phyloP scores from a whole-genome alignment of 2,797 vertebrate species.

The Pogonophryne albipinna region DNA sequence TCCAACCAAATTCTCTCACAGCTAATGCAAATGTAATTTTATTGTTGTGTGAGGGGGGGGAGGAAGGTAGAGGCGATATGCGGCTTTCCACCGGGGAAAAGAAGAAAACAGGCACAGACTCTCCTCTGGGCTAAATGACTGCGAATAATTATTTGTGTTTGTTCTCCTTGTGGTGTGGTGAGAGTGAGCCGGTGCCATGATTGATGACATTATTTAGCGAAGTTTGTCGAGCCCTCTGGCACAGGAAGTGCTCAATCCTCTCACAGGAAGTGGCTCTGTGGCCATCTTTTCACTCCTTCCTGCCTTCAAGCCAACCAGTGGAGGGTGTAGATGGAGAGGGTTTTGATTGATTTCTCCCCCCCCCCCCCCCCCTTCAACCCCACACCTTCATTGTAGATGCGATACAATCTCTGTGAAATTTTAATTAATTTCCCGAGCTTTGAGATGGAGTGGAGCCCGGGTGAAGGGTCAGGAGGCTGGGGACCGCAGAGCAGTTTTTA shows the following conservation, averaged over 20 bases:
- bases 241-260: conserved; percentile 88
- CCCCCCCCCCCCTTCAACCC: neutral
- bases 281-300: conserved; percentile 85
- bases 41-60: conserved; percentile 78
- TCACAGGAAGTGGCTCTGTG: conserved; percentile 89
- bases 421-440: conserved; percentile 95
- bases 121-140: conserved; percentile 79
- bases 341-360: conserved; percentile 77
- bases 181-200: conserved; percentile 86
- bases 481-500: conserved; percentile 97
- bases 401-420: conserved; percentile 89
- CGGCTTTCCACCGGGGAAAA: conserved; percentile 90
- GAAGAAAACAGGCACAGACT: conserved; percentile 71
- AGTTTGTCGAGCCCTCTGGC: conserved; percentile 87
- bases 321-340: conserved; percentile 65
- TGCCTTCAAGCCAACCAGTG: conserved; percentile 69
- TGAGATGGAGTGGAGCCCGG: conserved; percentile 94
- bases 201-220: conserved; percentile 93
- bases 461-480: conserved; percentile 94
- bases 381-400: conserved; percentile 76
- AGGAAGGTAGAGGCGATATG: conserved; percentile 78
- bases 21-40: conserved; percentile 90
- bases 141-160: conserved; percentile 78
- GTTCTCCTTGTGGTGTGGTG: conserved; percentile 69
- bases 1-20: conserved; percentile 86